Evolutionary conservation across 2,113 vertebrate species (phyloP).

Genomic region (Euleptes europaea): DNA sequence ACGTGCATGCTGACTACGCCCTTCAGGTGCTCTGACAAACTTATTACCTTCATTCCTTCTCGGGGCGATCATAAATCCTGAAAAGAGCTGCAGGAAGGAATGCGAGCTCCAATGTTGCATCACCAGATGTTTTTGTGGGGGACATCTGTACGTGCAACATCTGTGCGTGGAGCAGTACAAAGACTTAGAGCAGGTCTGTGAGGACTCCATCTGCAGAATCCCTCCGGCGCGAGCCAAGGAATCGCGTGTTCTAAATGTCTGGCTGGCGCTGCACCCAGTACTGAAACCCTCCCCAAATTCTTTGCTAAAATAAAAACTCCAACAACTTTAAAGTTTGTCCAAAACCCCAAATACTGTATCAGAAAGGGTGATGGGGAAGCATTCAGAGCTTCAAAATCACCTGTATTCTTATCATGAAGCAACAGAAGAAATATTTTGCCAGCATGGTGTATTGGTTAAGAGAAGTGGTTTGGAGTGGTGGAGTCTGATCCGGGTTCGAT

Average conservation of each 20-base stretch:
- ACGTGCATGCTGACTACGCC: not conserved
- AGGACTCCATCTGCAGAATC: constrained; percentile 15
- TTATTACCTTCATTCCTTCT: constrained; percentile 9
- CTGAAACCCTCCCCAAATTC: no score
- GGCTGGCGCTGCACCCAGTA: not conserved
- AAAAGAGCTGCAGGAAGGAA: constrained; percentile 1
- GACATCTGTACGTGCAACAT: constrained; percentile 5
- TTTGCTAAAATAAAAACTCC: not conserved
- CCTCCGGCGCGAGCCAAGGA: not conserved
- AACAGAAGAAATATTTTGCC: not conserved
- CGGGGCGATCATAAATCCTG: constrained; percentile 2
- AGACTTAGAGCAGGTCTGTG: accelerated
- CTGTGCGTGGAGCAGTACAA: not conserved
- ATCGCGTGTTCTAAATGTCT: not conserved
- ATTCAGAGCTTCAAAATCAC: constrained; percentile 2
- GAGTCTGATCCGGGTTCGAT: no score
- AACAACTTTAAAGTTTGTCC: not conserved
- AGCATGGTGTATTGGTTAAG: no score
- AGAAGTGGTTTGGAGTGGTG: no score
- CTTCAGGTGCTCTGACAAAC: constrained; percentile 13
- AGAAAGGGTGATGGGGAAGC: not conserved
- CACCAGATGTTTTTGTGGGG: constrained; percentile 4
- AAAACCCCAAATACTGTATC: constrained; percentile 1
- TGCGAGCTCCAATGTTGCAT: not conserved
- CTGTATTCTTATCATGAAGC: not conserved